Base-by-base conservation (phyloP, 2,888 invertebrate species). In the Junonia oenone region DNA sequence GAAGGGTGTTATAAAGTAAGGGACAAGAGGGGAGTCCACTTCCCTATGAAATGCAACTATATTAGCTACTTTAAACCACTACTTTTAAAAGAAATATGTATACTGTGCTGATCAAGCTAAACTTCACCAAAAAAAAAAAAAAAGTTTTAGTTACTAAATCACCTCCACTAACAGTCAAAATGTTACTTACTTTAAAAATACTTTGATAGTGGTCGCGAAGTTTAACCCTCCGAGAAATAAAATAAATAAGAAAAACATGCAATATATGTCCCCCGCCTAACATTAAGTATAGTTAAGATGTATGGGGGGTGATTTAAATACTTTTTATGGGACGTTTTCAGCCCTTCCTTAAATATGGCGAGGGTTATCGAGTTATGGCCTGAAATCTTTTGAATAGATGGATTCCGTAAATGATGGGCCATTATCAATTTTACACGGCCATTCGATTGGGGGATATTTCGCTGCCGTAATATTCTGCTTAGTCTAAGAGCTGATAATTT, bases 231-330 rank as follows among this genome's bases (percentile, higher is more conserved):
- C 22, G 22, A 3, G 5, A 17, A 17, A 17, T 31, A n/a, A n/a
- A n/a, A n/a, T n/a, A 14, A n/a, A 31, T 29, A 6, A 14, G 11
- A 31, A 17, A 13, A 45, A 8, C 1, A 48, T 8, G 14, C n/a
- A 0, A 2, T 3, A 6, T 57, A 27, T 50, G 33, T 37, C 13
- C 55, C n/a, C 6, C 0, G 40, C 55, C 43, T 59, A 48, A 46
- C 26, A 45, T n/a, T 9, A 29, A 57, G 51, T 57, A 45, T 50
- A 53, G 62, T 60, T 53, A 58, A 60, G 62, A 62, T 53, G 51
- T 55, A 60, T 58, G 47, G 57, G 50, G n/a, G 55, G 55, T 57
- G 52, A 62, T 62, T 62, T 62, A 55, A 62, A 62, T 59, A 57
- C 62, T 59, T 58, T 61, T 63, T 61, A 63, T 59, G 58, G 58